Base-by-base conservation (phyloP, 35 echinoderm and acorn worm genomes). In the Hemicentrotus pulcherrimus region DNA sequence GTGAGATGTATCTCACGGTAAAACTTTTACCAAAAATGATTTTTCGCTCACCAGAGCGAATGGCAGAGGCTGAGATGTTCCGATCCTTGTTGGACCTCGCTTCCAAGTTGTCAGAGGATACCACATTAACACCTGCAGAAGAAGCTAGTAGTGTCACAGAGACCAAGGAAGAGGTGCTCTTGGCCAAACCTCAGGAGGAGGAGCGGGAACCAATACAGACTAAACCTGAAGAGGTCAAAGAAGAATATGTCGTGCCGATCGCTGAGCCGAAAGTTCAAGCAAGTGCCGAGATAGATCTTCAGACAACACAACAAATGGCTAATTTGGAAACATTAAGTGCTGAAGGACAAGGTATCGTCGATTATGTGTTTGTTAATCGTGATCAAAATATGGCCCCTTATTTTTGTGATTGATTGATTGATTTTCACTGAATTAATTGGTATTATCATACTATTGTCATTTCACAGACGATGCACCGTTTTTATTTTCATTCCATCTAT, bases 11-110 rank as follows among this genome's bases (percentile, higher is more conserved):
- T 78, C 65, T 78, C 65, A 78, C 65, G 32, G 19, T 90, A 90
- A 45, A 45, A 90, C 46, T 90, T 90, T 47, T 30, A 85, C 70
- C 88, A 90, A 90, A 47, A 32, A 90, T 90, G 10, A 90, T 90
- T 90, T 90, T 47, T 90, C 88, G 88, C 88, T 90, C 32, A 90
- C 88, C 32, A 90, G 88, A 90, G 88, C 88, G 88, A 90, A 90
- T 45, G 32, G 32, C 46, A 19, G 9, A 90, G 88, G 46, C 88
- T 11, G 88, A 90, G 88, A 90, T 90, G 88, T 90, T 90, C 88
- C 32, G n/a, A 45, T 18, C 88, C 15, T 90, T 90, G 46, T 47
- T 90, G 88, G 88, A 47, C 46, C 12, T 90, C 88, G 88, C 88
- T 90, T 18, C 88, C 32, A 90, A 90, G 88, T n/a, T 90, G 33